phyloP scores from a whole-genome alignment of 2,113 vertebrate species.

The Hepsetus odoe region DNA sequence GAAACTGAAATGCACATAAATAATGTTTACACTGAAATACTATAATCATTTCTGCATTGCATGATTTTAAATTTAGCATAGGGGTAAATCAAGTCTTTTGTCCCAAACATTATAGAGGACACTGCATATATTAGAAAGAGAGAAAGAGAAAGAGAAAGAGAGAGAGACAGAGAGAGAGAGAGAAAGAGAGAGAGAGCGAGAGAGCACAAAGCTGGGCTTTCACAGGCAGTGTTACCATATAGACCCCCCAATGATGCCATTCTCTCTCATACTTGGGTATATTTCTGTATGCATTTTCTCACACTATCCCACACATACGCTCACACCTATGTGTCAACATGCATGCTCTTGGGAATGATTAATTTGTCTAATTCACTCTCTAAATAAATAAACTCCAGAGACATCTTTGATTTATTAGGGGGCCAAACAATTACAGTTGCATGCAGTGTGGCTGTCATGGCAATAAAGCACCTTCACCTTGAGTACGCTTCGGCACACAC shows the following conservation, averaged over 20 bases:
- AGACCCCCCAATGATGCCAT: not conserved
- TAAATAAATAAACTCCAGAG: conserved; percentile 46
- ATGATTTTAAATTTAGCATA: too few species aligned
- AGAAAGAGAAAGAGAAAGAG: conserved; percentile 49
- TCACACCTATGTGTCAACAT: not conserved
- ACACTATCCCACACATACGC: not conserved
- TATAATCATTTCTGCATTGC: too few species aligned
- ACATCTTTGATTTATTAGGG: conserved; percentile 47
- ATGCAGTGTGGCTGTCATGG: conserved; percentile 26
- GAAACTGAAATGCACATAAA: too few species aligned
- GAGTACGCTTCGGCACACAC: conserved; percentile 23
- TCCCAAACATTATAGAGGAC: too few species aligned
- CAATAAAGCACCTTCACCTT: conserved; percentile 42
- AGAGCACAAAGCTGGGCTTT: too few species aligned
- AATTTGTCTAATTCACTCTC: conserved; percentile 47
- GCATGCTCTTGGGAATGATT: conserved; percentile 39
- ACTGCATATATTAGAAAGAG: conserved; percentile 45
- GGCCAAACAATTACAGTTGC: conserved; percentile 48
- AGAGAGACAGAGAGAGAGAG: conserved; percentile 55
- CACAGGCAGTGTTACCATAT: not conserved
- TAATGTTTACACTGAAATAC: too few species aligned
- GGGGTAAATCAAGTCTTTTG: too few species aligned
- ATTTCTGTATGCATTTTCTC: conserved; percentile 9
- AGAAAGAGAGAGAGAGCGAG: too few species aligned
- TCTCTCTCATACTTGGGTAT: conserved; percentile 7